Conservation (phyloP, 1,140 invertebrate genomes). For the Ephestia elutella region DNA sequence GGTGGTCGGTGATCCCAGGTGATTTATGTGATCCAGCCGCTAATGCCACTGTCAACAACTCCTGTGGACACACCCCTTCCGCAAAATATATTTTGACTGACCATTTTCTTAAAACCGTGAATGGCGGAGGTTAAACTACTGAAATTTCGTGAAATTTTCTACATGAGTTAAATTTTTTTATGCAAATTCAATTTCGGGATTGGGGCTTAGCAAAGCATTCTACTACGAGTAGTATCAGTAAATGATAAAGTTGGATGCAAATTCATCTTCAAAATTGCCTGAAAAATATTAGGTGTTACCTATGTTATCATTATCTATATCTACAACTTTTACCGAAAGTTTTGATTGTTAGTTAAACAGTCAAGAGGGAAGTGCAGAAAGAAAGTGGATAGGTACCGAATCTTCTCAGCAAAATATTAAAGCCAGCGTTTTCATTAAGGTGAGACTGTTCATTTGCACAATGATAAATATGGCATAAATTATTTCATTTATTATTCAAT, state of each 20-base stretch:
- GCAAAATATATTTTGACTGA: slow-evolving; percentile 20
- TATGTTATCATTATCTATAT: too few relatives aligned
- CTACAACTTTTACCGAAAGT: too few relatives aligned
- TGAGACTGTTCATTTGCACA: slow-evolving; percentile 71
- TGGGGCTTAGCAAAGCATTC: too few relatives aligned
- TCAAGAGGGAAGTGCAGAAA: background rate
- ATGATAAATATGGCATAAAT: slow-evolving; percentile 75
- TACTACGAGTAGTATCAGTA: too few relatives aligned
- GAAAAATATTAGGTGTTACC: too few relatives aligned
- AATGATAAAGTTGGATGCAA: too few relatives aligned
- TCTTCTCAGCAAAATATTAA: slow-evolving; percentile 29
- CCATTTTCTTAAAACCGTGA: background rate
- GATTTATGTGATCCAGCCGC: slow-evolving; percentile 45
- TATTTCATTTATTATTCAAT: slow-evolving; percentile 75
- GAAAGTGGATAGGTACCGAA: slow-evolving; percentile 10
- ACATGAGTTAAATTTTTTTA: too few relatives aligned
- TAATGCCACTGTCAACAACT: slow-evolving; percentile 24
- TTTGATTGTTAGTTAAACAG: too few relatives aligned
- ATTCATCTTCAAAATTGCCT: too few relatives aligned
- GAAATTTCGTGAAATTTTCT: too few relatives aligned
- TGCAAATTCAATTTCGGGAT: too few relatives aligned
- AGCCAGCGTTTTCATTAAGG: slow-evolving; percentile 69
- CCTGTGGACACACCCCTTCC: background rate
- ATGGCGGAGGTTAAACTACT: too few relatives aligned
- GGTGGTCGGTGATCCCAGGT: slow-evolving; percentile 42